These are phyloP conservation scores for Paramormyrops hopkinsi DNA, from an alignment of 2,797 vertebrate genomes.

Conservation along the genomic window DNA sequence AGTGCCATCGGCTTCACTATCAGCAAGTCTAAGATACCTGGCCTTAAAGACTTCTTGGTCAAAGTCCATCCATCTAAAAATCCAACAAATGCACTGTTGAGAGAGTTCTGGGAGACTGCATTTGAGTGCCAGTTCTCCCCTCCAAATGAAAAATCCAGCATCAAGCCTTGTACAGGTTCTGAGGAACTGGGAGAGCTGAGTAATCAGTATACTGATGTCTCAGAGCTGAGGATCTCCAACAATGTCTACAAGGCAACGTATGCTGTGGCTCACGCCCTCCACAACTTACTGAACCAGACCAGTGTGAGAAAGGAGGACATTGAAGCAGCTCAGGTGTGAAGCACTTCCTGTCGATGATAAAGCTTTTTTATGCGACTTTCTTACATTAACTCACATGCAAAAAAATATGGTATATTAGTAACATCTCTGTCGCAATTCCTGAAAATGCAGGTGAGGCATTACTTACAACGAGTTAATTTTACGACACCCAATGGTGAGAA, in stretches of 20 bases:
- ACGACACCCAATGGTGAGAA: conserved; percentile 53
- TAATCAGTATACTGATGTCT: conserved; percentile 60
- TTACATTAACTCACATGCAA: not conserved
- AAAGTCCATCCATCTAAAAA: conserved; percentile 51
- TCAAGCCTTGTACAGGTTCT: conserved; percentile 50
- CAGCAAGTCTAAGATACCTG: conserved; percentile 52
- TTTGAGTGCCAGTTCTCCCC: conserved; percentile 56
- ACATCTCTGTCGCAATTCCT: conserved; percentile 6
- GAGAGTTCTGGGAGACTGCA: conserved; percentile 61
- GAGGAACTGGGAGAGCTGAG: conserved; percentile 51
- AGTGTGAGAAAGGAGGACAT: conserved; percentile 39
- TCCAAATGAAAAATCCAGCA: not conserved
- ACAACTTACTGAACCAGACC: conserved; percentile 37
- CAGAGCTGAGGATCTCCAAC: conserved; percentile 61
- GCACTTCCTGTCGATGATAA: not conserved
- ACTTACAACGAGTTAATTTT: conserved; percentile 55
- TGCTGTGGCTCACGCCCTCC: conserved; percentile 55
- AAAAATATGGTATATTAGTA: not conserved
- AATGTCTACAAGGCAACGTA: conserved; percentile 67
- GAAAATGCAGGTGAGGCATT: conserved; percentile 42
- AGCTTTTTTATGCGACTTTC: not conserved
- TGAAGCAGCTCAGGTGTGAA: conserved; percentile 47
- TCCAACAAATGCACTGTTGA: conserved; percentile 47
- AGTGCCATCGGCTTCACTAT: conserved; percentile 64
- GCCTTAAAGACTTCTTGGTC: conserved; percentile 56